Conservation (phyloP, 2,888 invertebrate species). For the Eristalis tenax region DNA sequence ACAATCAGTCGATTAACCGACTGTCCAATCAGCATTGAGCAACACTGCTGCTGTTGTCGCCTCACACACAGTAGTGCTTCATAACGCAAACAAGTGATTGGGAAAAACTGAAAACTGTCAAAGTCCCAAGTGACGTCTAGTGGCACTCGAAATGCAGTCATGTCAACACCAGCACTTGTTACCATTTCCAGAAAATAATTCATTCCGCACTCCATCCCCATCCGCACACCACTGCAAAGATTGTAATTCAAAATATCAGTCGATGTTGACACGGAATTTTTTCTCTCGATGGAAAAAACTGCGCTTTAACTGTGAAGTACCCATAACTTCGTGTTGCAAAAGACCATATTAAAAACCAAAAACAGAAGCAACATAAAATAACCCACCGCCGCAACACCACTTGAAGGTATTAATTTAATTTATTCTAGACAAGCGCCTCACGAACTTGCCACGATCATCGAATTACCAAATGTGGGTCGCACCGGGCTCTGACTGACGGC, state of each 20-base stretch:
- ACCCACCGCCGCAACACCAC: background rate
- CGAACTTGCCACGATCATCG: slow-evolving; percentile 68
- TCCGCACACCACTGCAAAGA: background rate
- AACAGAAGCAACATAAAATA: background rate
- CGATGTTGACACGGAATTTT: slow-evolving; percentile 21
- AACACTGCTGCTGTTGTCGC: background rate
- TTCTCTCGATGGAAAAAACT: background rate
- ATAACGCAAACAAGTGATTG: background rate
- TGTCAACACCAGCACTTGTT: slow-evolving; percentile 24
- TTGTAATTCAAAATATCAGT: slow-evolving; percentile 24
- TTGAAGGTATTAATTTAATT: slow-evolving; percentile 36
- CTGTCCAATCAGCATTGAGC: background rate
- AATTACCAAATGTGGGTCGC: slow-evolving; percentile 66
- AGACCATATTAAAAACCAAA: background rate
- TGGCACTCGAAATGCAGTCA: background rate
- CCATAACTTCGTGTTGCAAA: slow-evolving; percentile 44
- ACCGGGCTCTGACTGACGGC: slow-evolving; percentile 6
- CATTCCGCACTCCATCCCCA: background rate
- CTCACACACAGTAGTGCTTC: background rate
- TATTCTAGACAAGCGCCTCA: slow-evolving; percentile 59
- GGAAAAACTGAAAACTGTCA: background rate
- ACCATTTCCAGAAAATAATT: background rate
- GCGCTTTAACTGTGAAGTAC: slow-evolving; percentile 1
- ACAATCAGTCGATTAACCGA: background rate
- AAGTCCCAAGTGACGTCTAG: background rate